These are phyloP conservation scores for Trematocara unimaculatum DNA, from an alignment of 2,113 vertebrate species.

Conservation along the genomic window DNA sequence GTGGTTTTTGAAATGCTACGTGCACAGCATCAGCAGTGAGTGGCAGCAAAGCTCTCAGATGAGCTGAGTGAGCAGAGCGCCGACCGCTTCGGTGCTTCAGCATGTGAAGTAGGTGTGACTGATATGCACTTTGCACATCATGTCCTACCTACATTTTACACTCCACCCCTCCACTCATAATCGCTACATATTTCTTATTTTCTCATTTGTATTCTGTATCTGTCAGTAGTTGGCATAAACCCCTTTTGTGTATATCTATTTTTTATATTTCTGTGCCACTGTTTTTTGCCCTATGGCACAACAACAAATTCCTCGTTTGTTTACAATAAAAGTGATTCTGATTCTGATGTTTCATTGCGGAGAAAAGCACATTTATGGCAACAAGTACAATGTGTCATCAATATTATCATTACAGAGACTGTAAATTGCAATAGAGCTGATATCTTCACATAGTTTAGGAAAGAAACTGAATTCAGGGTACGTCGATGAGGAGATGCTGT, in stretches of 20 bases:
- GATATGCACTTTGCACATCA: background rate
- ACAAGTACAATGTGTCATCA: background rate
- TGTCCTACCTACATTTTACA: background rate
- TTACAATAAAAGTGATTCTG: background rate
- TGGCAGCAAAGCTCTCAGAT: background rate
- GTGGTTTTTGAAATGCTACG: background rate
- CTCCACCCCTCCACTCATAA: background rate
- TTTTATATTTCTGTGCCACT: background rate
- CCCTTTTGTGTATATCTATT: background rate
- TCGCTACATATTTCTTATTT: background rate
- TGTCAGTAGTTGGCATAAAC: background rate
- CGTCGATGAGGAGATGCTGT: background rate
- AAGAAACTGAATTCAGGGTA: background rate
- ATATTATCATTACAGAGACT: background rate
- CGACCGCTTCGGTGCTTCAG: background rate
- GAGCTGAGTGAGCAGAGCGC: background rate
- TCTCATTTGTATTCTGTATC: background rate
- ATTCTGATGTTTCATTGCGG: background rate
- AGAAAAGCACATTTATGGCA: background rate
- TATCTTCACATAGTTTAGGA: background rate
- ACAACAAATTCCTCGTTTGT: background rate
- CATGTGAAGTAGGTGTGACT: background rate
- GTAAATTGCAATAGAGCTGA: background rate
- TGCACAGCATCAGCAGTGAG: background rate
- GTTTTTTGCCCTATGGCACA: background rate